Conservation (phyloP, 2,888 invertebrate species). For the Caenorhabditis plicata region DNA sequence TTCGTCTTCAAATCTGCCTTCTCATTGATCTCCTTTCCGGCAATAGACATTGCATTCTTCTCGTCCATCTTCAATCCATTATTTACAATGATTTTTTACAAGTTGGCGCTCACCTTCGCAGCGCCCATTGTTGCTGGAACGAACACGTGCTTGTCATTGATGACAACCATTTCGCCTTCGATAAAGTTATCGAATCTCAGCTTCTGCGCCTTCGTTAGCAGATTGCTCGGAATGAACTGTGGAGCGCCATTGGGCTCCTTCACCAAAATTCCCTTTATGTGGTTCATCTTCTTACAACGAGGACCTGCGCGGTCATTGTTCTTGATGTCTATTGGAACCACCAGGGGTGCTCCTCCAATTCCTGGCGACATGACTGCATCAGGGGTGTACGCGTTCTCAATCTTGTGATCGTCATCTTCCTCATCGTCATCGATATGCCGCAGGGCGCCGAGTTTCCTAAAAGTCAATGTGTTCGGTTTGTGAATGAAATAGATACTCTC, state of each 20-base stretch:
- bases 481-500: conserved; percentile 8
- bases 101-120: too few species aligned
- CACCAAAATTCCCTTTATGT: conserved; percentile 26
- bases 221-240: conserved; percentile 29
- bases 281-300: conserved; percentile 14
- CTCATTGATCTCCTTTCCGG: conserved; percentile 13
- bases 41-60: conserved; percentile 9
- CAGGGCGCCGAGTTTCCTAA: conserved; percentile 15
- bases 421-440: conserved; percentile 33
- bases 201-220: conserved; percentile 19
- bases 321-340: conserved; percentile 23
- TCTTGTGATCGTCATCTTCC: conserved; percentile 26
- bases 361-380: conserved; percentile 22
- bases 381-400: conserved; percentile 26
- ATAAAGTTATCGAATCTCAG: conserved; percentile 25
- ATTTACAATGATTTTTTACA: too few species aligned
- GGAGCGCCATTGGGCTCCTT: conserved; percentile 7
- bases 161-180: conserved; percentile 23
- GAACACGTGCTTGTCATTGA: conserved; percentile 21
- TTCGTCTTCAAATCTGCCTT: conserved; percentile 15
- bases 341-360: conserved; percentile 22
- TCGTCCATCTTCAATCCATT: conserved; percentile 26
- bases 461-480: background rate
- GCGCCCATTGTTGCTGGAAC: conserved; percentile 23
- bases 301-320: conserved; percentile 27